phyloP scores from a whole-genome alignment of 2,888 invertebrate genomes.

The Hedya salicella region DNA sequence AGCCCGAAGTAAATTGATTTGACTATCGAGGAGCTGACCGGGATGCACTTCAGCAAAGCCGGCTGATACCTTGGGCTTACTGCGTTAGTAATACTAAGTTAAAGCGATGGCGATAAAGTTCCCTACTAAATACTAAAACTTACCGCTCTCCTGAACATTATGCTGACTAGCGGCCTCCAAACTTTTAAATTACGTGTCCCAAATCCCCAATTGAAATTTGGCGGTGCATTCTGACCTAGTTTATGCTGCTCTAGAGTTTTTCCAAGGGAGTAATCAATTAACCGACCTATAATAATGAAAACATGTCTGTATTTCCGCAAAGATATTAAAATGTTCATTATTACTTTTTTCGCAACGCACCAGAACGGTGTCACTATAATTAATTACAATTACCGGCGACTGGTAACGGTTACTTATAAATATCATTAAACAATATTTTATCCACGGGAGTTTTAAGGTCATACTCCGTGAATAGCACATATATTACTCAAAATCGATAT shows the following conservation, averaged over 20 bases:
- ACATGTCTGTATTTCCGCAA: constrained; percentile 1
- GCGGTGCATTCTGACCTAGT: constrained; percentile 1
- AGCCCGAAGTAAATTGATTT: constrained; percentile 11
- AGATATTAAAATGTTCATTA: no score
- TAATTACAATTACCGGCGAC: neutral
- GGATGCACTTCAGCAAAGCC: constrained; percentile 34
- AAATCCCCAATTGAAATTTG: constrained; percentile 22
- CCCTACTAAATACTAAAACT: constrained; percentile 42
- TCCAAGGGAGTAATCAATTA: constrained; percentile 1
- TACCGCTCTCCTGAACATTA: constrained; percentile 30
- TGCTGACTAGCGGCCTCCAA: constrained; percentile 35
- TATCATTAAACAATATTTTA: constrained; percentile 5
- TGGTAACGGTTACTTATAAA: neutral
- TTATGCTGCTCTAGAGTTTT: neutral
- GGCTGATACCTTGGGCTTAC: constrained; percentile 34
- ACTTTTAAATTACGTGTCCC: constrained; percentile 38
- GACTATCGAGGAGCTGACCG: constrained; percentile 24
- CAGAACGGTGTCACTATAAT: constrained; percentile 2
- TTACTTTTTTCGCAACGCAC: constrained; percentile 10
- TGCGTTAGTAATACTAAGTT: constrained; percentile 30
- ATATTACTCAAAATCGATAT: constrained; percentile 28
- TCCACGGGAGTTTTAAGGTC: neutral
- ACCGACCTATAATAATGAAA: constrained; percentile 8
- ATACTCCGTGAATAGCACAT: constrained; percentile 14
- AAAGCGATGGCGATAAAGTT: constrained; percentile 32